phyloP scores from a whole-genome alignment of 2,797 vertebrate species.

The Crax fasciolata region DNA sequence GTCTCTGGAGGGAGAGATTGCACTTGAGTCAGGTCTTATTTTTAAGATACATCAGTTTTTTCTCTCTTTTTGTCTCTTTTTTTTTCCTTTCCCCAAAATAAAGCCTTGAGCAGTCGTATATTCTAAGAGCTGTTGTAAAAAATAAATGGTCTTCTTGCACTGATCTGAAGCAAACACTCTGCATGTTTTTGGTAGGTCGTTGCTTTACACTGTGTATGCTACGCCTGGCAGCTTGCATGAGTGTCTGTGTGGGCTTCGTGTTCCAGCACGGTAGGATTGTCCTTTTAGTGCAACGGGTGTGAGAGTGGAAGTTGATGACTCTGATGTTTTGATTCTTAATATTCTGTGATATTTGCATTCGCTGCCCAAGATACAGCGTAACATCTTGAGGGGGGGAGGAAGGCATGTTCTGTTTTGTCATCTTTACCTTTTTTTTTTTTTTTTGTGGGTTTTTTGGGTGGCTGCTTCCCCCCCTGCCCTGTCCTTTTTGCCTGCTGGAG shows the following conservation, averaged over 20 bases:
- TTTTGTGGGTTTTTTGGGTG: neutral
- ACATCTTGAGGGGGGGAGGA: neutral
- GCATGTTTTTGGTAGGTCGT: neutral
- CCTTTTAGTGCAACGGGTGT: constrained; percentile 43
- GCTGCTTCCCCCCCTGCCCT: neutral
- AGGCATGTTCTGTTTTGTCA: neutral
- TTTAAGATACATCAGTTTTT: neutral
- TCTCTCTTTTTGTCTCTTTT: neutral
- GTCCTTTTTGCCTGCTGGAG: neutral
- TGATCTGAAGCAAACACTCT: neutral
- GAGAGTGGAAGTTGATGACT: constrained; percentile 36
- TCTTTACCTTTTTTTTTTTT: neutral
- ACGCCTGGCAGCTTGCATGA: constrained; percentile 53
- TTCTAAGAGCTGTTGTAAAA: neutral
- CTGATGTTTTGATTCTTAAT: constrained; percentile 24
- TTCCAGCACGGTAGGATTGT: constrained; percentile 48
- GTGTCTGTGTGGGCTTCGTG: constrained; percentile 36
- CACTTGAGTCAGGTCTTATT: neutral
- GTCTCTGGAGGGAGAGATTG: neutral
- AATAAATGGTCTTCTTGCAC: neutral
- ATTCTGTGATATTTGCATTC: neutral
- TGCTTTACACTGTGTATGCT: neutral
- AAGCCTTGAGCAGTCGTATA: neutral
- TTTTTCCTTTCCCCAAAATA: neutral
- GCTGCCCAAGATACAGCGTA: neutral